Evolutionary conservation across 64 coral and sea anemone species (phyloP), one percentile per base, ranked within the genome.

Genomic region (Porites lutea): DNA sequence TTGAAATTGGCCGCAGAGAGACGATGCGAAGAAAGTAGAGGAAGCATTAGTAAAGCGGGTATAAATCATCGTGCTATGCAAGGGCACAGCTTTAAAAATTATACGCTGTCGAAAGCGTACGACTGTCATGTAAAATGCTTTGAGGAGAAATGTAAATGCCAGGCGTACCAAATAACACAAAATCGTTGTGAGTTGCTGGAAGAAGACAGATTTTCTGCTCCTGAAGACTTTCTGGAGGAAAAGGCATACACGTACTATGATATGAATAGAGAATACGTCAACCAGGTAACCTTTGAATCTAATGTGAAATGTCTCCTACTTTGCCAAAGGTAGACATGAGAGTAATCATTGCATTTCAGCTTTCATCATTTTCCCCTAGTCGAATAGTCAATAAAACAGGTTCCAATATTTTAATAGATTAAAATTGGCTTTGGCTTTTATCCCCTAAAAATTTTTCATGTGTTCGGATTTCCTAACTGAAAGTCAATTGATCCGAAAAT

Each of bases 221-320:
- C 73, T 47, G 73, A 53, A 51, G 46, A 76, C 6, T 20, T 76
- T 49, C 19, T 93, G 7, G 12, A 60, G 6, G 13, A 27, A 5
- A 6, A 7, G n/a, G 65, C 63, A 0, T 93, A 93, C 22, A 50
- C 46, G 14, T 93, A 87, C 15, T 93, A 52, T 19, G 82, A 93
- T 23, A 83, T 87, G 45, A 86, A 53, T 6, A 84, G 45, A 51
- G 81, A 84, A 22, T 53, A 52, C 52, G 63, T 22, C 2, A 16
- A 22, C n/a, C 52, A 80, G 58, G 37, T 46, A 65, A 44, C 27
- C 27, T 0, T 37, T 37, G 27, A 37, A 37, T 37, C 27, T 37
- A 37, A 37, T 37, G n/a, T n/a, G n/a, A n/a, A n/a, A 37, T 37
- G 27, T 37, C 27, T 37, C 27, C 27, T 1, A 37, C 27, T 37